Percentiles rank a stretch among this genome's conserved stretches.
phyloP scores from a whole-genome alignment of 2,888 invertebrate genomes.

The Lasioglossum leucozonium region DNA sequence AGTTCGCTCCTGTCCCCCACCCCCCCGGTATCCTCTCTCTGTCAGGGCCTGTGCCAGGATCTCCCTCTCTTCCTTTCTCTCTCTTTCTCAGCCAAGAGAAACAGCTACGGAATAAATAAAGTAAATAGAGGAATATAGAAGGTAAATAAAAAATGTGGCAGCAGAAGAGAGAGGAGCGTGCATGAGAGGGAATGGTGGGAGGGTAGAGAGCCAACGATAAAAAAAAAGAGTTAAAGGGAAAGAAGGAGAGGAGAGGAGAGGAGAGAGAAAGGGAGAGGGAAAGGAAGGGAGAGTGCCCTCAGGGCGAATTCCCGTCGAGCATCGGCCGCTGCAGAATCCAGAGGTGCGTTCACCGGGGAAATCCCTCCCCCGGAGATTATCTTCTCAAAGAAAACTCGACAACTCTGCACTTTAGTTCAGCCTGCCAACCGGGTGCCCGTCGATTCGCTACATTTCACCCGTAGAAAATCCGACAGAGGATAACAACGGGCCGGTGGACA shows the following conservation, averaged over 20 bases:
- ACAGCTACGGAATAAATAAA: conserved; percentile 70
- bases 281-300: conserved; percentile 69
- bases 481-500: background rate
- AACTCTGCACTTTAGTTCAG: conserved; percentile 32
- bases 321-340: conserved; percentile 65
- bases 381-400: conserved; percentile 57
- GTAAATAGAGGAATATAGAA: conserved; percentile 65
- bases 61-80: conserved; percentile 22
- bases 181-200: conserved; percentile 42
- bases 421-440: conserved; percentile 14
- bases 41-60: background rate
- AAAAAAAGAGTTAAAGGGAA: conserved; percentile 31
- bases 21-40: conserved; percentile 1
- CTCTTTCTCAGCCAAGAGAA: conserved; percentile 53
- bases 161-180: conserved; percentile 41
- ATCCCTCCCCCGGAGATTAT: conserved; percentile 62
- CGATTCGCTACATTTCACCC: background rate
- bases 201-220: conserved; percentile 13
- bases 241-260: conserved; percentile 50
- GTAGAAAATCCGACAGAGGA: background rate
- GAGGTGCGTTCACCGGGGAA: conserved; percentile 63
- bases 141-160: conserved; percentile 67
- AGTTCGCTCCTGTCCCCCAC: conserved; percentile 30
- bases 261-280: conserved; percentile 30
- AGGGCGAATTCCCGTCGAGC: conserved; percentile 76